Base-by-base conservation (phyloP, 1,140 invertebrate species). In the Hycleus cichorii region DNA sequence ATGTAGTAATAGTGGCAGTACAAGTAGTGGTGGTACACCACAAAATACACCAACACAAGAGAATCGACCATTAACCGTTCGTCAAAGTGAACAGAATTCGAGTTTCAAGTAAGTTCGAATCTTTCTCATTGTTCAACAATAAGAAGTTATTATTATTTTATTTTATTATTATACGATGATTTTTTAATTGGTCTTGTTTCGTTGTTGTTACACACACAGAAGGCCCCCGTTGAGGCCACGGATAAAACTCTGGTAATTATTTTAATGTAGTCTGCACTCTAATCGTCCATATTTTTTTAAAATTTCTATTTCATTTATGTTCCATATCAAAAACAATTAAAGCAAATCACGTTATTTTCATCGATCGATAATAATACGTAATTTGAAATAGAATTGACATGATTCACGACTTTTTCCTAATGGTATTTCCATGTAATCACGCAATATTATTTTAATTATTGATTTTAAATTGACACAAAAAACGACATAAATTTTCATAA, bases 171-270 rank as follows among this genome's bases (percentile, higher is more conserved):
- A 18, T 18, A 18, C 18, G 18, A 18, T 18, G 18, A 32, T 32
- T 32, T 32, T 32, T 32, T 32, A 32, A 32, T 32, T 32, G 32
- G 32, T 32, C 7, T 32, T 32, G 32, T 32, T 32, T 32, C 4
- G 32, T 32, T 32, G 32, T 32, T 32, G 32, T 32, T 32, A 32
- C 1, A 32, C 68, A 58, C 64, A 63, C 71, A 89, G 86, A 81
- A 88, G 88, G 84, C 88, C 87, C 75, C 85, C 86, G 75, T 81
- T 89, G 73, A 86, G 88, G 81, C 88, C 89, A 81, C 87, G 89
- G 87, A 89, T 91, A 77, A 85, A 85, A 82, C 86, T 91, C 84
- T 91, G 89, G 89, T 92, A 92, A 90, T 81, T 79, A 65, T 63
- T 50, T 32, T 45, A 25, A 49, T 60, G 27, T 49, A 52, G 50